A percentile compares a stretch with the other conserved stretches of the same genome.
phyloP scores from a whole-genome alignment of 2,888 invertebrate species.

The Dryomyza anilis region DNA sequence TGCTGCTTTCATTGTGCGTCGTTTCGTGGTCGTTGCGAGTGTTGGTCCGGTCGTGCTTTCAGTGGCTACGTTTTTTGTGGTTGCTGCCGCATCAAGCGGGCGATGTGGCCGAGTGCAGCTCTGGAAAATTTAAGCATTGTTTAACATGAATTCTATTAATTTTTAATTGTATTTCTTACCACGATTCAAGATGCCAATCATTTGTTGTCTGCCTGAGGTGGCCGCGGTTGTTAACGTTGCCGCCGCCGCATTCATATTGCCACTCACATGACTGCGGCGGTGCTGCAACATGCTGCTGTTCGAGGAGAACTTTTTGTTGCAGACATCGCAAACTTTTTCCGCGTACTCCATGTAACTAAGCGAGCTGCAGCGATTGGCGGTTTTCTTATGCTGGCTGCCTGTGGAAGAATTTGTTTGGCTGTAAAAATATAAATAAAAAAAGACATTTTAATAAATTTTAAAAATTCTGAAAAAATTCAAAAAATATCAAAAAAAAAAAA shows the following conservation, averaged over 20 bases:
- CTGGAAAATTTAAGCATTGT: not conserved
- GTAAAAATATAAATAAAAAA: not conserved
- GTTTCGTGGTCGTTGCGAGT: conserved; percentile 36
- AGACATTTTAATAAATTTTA: not conserved
- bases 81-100: conserved; percentile 31
- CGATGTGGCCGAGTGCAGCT: conserved; percentile 16
- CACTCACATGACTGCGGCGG: conserved; percentile 29
- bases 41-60: not conserved
- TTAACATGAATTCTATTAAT: not conserved
- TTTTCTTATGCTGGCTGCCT: conserved; percentile 29
- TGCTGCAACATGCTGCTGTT: conserved; percentile 30
- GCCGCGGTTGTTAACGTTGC: conserved; percentile 6
- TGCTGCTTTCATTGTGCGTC: conserved; percentile 30
- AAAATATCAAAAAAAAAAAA: too few relatives aligned
- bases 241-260: conserved; percentile 1
- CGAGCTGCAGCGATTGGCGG: not conserved
- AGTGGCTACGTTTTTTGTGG: too few relatives aligned
- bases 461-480: not conserved
- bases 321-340: conserved; percentile 22
- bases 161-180: not conserved
- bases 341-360: conserved; percentile 19
- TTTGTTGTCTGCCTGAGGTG: not conserved
- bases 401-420: conserved; percentile 22
- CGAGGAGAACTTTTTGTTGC: conserved; percentile 30
- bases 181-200: conserved; percentile 22